Percentiles rank a stretch among this genome's conserved stretches.
Conservation (phyloP, 2,113 vertebrate genomes). For the Cairina moschata region DNA sequence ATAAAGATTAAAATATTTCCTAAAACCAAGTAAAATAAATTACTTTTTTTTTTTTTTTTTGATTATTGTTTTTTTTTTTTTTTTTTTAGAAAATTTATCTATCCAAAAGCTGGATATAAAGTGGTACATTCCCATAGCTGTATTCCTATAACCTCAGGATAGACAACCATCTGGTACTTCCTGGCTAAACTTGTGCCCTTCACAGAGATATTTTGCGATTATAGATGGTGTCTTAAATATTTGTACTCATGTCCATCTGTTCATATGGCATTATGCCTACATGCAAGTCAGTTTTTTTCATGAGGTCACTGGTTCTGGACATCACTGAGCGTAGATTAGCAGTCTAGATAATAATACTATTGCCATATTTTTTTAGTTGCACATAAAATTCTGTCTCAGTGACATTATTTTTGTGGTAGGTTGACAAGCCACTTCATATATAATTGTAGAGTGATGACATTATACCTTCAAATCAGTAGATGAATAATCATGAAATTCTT, state of each 20-base stretch:
- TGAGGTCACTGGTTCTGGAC: background rate
- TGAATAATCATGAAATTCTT: background rate
- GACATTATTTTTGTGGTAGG: background rate
- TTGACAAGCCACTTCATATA: background rate
- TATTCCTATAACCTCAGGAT: constrained; percentile 16
- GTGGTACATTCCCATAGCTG: background rate
- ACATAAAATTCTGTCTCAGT: background rate
- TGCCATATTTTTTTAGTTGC: constrained; percentile 16
- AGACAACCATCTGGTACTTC: constrained; percentile 44
- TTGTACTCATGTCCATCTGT: constrained; percentile 45
- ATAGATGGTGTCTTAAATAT: constrained; percentile 37
- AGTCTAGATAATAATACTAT: background rate
- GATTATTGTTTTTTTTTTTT: too few relatives aligned
- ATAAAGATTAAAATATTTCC: background rate
- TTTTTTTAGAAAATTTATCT: background rate
- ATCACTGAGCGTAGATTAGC: background rate
- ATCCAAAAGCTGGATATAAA: background rate
- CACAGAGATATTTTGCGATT: constrained; percentile 38
- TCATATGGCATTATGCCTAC: background rate
- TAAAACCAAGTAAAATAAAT: background rate
- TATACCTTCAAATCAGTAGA: background rate
- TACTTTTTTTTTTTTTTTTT: background rate
- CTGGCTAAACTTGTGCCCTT: constrained; percentile 45
- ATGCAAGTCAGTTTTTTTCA: background rate
- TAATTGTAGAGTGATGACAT: background rate